These are phyloP conservation scores for Bembecia ichneumoniformis DNA, from an alignment of 2,888 invertebrate genomes.

Conservation along the genomic window DNA sequence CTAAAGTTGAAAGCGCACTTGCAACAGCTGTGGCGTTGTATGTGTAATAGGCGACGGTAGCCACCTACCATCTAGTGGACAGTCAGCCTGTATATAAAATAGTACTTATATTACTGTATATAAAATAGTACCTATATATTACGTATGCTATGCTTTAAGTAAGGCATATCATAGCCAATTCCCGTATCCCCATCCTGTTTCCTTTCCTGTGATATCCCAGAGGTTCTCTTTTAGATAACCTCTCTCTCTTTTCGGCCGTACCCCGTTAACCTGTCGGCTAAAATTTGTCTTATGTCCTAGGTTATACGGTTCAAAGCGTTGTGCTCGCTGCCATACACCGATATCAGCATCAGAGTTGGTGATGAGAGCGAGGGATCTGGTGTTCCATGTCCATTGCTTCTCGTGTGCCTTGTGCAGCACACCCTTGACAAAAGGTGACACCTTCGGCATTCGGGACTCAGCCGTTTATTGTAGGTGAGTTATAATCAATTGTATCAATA, in stretches of 20 bases:
- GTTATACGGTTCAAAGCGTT: slow-evolving; percentile 90
- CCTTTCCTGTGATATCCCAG: not conserved
- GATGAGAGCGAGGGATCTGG: slow-evolving; percentile 92
- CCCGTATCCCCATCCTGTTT: not conserved
- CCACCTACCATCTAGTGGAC: too few species aligned
- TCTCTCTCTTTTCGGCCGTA: not conserved
- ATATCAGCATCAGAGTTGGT: slow-evolving; percentile 93
- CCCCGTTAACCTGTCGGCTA: not conserved
- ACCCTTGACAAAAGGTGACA: slow-evolving; percentile 92
- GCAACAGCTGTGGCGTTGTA: too few species aligned
- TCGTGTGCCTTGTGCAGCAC: slow-evolving; percentile 91
- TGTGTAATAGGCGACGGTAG: too few species aligned
- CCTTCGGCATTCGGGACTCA: slow-evolving; percentile 92
- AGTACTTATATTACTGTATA: too few species aligned
- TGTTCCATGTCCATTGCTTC: slow-evolving; percentile 96
- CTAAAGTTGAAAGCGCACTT: too few species aligned
- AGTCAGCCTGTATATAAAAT: too few species aligned
- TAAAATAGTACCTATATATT: too few species aligned
- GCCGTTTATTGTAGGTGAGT: slow-evolving; percentile 86
- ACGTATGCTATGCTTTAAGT: not conserved
- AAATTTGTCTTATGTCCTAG: slow-evolving; percentile 60
- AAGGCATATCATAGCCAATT: not conserved
- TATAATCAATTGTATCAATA: not conserved
- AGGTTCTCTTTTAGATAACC: not conserved
- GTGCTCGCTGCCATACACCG: slow-evolving; percentile 90